phyloP scores from a whole-genome alignment of 1,140 invertebrate species.

The Ostrea denselamellosa region DNA sequence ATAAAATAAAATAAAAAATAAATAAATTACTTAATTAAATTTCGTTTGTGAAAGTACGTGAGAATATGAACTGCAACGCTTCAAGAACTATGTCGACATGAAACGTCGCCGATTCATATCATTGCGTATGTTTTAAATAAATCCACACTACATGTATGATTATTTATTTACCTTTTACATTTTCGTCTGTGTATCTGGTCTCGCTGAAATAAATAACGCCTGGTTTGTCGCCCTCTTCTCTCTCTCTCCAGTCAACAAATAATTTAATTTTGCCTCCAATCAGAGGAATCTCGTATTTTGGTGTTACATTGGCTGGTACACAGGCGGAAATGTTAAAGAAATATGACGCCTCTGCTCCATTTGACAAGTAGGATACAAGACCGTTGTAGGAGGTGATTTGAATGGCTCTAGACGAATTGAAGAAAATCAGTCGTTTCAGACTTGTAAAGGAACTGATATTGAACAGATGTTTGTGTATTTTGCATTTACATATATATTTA shows the following conservation, averaged over 20 bases:
- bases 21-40: too few species aligned
- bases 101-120: too few species aligned
- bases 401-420: background rate
- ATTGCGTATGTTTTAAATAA: background rate
- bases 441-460: background rate
- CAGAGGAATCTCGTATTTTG: background rate
- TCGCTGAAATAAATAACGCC: background rate
- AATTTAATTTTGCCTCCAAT: background rate
- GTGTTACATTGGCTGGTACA: background rate
- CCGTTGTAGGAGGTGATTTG: background rate
- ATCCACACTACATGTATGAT: background rate
- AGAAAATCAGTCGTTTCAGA: background rate
- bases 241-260: background rate
- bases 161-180: background rate
- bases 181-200: background rate
- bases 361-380: background rate
- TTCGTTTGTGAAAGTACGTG: too few species aligned
- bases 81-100: too few species aligned
- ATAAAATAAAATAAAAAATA: too few species aligned
- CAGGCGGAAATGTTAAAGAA: conserved; percentile 3
- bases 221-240: background rate
- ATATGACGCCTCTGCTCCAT: background rate
- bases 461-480: too few species aligned
- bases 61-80: too few species aligned
- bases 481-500: too few species aligned